Percentiles rank a stretch among this genome's conserved stretches.
Evolutionary conservation across 1,140 invertebrate species (phyloP).

Genomic region (Cydia splendana): DNA sequence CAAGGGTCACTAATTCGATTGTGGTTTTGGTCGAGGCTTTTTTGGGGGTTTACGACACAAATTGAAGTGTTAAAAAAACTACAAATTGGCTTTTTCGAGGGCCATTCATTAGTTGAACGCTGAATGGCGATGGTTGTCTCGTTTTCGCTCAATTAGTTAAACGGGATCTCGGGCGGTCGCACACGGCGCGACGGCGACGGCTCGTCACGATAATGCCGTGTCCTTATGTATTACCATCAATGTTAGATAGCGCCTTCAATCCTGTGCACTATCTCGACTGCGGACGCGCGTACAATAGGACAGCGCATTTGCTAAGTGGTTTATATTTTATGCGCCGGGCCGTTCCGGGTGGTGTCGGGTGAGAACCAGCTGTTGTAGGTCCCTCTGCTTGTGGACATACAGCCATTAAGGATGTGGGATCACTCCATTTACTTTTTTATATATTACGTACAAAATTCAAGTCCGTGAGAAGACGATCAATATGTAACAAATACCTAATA

Average conservation of each 20-base stretch:
- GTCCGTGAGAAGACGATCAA: too few relatives aligned
- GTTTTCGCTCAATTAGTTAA: slow-evolving; percentile 79
- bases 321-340: slow-evolving; percentile 25
- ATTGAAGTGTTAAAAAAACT: slow-evolving; percentile 79
- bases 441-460: too few relatives aligned
- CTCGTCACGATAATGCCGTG: slow-evolving; percentile 18
- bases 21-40: slow-evolving; percentile 76
- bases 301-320: slow-evolving; percentile 31
- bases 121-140: slow-evolving; percentile 71
- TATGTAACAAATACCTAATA: too few relatives aligned
- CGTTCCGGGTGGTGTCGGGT: slow-evolving; percentile 9
- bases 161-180: slow-evolving; percentile 69
- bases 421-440: too few relatives aligned
- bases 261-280: slow-evolving; percentile 16
- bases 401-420: neutral
- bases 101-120: slow-evolving; percentile 75
- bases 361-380: neutral
- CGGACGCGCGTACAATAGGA: slow-evolving; percentile 15
- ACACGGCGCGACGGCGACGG: slow-evolving; percentile 52
- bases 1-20: slow-evolving; percentile 80
- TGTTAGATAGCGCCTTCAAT: slow-evolving; percentile 26
- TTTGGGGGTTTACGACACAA: slow-evolving; percentile 77
- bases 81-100: slow-evolving; percentile 76
- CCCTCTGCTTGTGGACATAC: neutral
- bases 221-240: slow-evolving; percentile 2